Conservation (phyloP, 2,888 invertebrate genomes). For the Antheraea assamensis region DNA sequence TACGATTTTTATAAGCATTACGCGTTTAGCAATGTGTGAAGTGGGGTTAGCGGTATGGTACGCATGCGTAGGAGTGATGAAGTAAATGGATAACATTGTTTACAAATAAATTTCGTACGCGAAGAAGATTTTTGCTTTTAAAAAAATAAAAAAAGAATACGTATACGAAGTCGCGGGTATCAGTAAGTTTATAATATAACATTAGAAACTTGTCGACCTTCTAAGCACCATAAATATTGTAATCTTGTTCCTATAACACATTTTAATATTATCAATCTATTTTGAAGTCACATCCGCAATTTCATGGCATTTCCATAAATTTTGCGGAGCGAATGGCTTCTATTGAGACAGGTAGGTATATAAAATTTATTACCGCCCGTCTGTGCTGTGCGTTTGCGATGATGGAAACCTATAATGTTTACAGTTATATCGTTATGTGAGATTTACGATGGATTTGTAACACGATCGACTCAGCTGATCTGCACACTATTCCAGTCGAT, state of each 20-base stretch:
- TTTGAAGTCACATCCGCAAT: background rate
- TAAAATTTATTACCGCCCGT: slow-evolving; percentile 1
- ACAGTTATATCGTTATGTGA: slow-evolving; percentile 7
- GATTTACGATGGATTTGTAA: slow-evolving; percentile 11
- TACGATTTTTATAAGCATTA: too few species aligned
- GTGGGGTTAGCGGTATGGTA: too few species aligned
- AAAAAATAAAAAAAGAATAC: too few species aligned
- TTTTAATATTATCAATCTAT: background rate
- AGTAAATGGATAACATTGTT: too few species aligned
- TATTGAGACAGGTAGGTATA: slow-evolving; percentile 4
- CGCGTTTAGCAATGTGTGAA: too few species aligned
- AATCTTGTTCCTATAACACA: background rate
- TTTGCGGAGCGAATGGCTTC: slow-evolving; percentile 1
- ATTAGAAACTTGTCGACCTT: background rate
- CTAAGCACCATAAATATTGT: background rate
- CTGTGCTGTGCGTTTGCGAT: background rate
- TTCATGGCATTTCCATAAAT: background rate
- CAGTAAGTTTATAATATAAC: background rate
- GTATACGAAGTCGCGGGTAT: too few species aligned
- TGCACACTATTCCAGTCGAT: background rate
- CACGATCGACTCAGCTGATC: slow-evolving; percentile 1
- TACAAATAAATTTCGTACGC: too few species aligned
- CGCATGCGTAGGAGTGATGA: too few species aligned
- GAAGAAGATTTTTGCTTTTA: too few species aligned
- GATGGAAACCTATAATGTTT: slow-evolving; percentile 8